Percentiles rank a stretch among this genome's conserved stretches.
These are phyloP conservation scores for Talpa occidentalis DNA, from an alignment of 2,113 vertebrate genomes.

Conservation along the genomic window DNA sequence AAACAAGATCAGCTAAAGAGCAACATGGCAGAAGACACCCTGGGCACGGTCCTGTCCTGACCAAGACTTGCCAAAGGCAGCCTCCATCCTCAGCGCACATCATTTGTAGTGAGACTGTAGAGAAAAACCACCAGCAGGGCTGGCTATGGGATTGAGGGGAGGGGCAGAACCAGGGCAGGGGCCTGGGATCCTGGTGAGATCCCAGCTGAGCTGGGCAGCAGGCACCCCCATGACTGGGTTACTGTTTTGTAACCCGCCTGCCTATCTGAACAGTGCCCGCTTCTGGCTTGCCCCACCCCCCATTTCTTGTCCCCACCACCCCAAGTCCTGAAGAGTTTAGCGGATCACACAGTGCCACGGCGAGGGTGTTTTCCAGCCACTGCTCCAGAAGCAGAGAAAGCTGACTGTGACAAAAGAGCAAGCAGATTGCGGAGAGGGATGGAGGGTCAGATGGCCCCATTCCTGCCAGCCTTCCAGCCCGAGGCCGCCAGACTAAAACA, in stretches of 20 bases:
- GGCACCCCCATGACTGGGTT: background rate
- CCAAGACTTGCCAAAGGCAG: background rate
- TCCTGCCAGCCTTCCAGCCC: background rate
- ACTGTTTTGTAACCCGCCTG: background rate
- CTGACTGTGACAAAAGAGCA: background rate
- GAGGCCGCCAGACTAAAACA: background rate
- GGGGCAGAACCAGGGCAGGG: no score
- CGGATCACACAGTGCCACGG: background rate
- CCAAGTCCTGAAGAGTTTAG: background rate
- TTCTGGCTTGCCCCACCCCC: background rate
- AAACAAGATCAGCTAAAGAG: background rate
- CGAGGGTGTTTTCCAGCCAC: background rate
- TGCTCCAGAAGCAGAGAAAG: background rate
- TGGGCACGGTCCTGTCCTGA: background rate
- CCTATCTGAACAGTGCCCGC: background rate
- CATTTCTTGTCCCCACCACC: no score
- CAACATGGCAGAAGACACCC: background rate
- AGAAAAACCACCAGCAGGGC: background rate
- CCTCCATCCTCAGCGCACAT: background rate
- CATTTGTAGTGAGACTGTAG: background rate
- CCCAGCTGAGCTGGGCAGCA: no score
- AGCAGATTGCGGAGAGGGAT: background rate
- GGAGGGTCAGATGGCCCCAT: background rate
- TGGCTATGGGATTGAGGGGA: background rate
- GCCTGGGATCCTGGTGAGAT: background rate